Evolutionary conservation across 2,113 vertebrate genomes (phyloP).

Genomic region (Eptesicus fuscus): DNA sequence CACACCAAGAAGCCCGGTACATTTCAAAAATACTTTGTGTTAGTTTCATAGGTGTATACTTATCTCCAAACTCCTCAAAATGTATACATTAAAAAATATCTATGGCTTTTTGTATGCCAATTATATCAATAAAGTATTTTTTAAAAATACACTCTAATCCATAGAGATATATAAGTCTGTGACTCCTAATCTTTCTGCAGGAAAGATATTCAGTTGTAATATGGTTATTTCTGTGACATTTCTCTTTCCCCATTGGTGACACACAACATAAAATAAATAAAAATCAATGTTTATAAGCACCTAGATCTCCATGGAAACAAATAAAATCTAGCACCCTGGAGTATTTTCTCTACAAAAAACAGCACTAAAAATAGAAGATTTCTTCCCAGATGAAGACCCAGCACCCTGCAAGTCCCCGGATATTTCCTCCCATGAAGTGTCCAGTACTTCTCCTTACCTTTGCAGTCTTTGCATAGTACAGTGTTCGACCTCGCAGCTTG

Average conservation of each 20-base stretch:
- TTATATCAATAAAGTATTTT: not conserved
- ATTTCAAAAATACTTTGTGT: not conserved
- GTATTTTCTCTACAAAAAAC: not conserved
- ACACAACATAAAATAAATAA: not conserved
- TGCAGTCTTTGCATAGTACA: conserved; percentile 97
- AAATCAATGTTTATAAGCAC: not conserved
- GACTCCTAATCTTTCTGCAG: not conserved
- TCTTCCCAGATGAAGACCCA: not conserved
- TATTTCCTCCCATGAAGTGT: rapidly evolving
- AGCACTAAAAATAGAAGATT: not conserved
- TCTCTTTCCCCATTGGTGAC: not conserved
- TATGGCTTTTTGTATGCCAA: not conserved
- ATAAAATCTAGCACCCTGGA: not conserved
- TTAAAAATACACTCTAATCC: not conserved
- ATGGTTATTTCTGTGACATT: not conserved
- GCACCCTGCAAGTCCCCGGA: not conserved
- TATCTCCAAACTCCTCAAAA: not conserved
- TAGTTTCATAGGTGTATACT: not conserved
- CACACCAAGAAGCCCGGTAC: not conserved
- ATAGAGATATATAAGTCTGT: not conserved
- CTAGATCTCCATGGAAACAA: not conserved
- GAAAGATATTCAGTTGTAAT: not conserved
- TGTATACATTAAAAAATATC: not conserved
- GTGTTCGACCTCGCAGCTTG: conserved; percentile 93
- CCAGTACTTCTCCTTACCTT: conserved; percentile 83